Base-by-base conservation (phyloP, 2,888 invertebrate genomes). In the Punctoribates punctum region DNA sequence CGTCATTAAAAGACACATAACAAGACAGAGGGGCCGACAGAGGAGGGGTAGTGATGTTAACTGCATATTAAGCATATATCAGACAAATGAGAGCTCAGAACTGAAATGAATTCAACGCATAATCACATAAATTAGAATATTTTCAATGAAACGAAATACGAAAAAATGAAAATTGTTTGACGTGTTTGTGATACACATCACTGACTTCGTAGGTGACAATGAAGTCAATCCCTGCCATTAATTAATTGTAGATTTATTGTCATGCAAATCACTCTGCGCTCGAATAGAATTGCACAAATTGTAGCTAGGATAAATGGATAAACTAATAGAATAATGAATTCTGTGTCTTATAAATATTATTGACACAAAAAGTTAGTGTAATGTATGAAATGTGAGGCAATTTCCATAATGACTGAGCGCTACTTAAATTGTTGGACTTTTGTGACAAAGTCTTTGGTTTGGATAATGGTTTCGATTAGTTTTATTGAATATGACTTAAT, bases 31-130 rank as follows among this genome's bases (percentile, higher is more conserved):
- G 70, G 70, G 46, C 9, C 38, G 46, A 1, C 46, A 70, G 4
- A 42, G 70, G 46, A 23, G 46, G 46, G 70, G 70, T 65, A 25
- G 13, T 27, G 20, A 67, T 67, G 20, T 20, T 70, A 70, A 70
- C 65, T 65, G 65, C 70, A 70, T 70, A 70, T 70, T 70, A 70
- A 70, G 70, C 70, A 70, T 70, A 70, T 70, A 70, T 70, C 70
- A 70, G 70, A 70, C 70, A 70, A 70, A 70, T 70, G 70, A 70
- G 70, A 70, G 9, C 20, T 42, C 17, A 34, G 65, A n/a, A n/a
- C 34, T 34, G 34, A 34, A 34, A 65, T 27, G 57, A 34, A 23
- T 25, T 46, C 62, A 42, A 20, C 8, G 6, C 9, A 65, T 60
- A 60, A 60, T 25, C 60, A 51, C 15, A 65, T 15, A 65, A 65